Evolutionary conservation across 1,140 invertebrate genomes (phyloP).

Genomic region (Eriocheir sinensis): DNA sequence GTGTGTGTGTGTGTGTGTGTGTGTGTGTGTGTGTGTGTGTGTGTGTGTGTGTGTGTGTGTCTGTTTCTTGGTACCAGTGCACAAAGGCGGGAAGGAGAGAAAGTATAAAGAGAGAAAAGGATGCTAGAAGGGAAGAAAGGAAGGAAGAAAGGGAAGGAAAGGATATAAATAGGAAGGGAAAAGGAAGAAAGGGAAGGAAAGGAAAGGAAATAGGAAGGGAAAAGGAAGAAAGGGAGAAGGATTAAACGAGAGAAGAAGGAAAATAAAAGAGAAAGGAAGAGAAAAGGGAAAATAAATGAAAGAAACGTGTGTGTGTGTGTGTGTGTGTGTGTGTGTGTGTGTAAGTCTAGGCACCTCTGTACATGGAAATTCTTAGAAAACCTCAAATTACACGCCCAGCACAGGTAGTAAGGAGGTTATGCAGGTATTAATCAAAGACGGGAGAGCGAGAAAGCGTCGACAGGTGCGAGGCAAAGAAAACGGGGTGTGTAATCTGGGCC

Average conservation of each 20-base stretch:
- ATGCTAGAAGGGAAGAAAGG: no score
- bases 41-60: conserved; percentile 36
- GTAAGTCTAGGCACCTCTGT: neutral
- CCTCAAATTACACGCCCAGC: no score
- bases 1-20: conserved; percentile 22
- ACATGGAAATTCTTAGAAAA: no score
- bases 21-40: conserved; percentile 10
- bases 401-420: no score
- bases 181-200: no score
- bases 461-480: neutral
- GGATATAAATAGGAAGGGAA: no score
- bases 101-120: no score
- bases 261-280: neutral
- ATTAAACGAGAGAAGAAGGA: neutral
- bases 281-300: neutral
- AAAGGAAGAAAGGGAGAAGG: neutral
- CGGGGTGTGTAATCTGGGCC: neutral
- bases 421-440: neutral
- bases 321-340: conserved; percentile 38
- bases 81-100: no score
- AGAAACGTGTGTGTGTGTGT: conserved; percentile 13
- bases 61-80: no score
- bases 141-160: no score
- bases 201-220: no score
- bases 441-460: neutral